Evolutionary conservation across 2,888 invertebrate species (phyloP), one percentile per base, ranked within the genome.

Genomic region (Salpingus planirostris): DNA sequence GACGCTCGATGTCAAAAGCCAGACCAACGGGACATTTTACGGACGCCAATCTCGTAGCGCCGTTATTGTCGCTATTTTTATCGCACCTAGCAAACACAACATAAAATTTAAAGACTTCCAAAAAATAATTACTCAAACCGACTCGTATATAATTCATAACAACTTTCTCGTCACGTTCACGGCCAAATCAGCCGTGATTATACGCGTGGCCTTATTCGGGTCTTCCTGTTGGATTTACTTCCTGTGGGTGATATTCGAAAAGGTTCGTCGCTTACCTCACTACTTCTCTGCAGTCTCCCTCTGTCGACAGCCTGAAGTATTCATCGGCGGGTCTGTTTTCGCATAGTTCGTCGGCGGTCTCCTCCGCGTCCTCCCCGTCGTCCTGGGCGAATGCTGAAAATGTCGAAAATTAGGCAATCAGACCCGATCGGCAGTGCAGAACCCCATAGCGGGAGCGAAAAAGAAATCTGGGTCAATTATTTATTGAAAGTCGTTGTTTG

Each of bases 1-100:
- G 91, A 59, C 88, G 80, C 67, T 84, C 81, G 67, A 92, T 84
- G 78, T 92, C 91, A 73, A 92, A 92, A 61, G 86, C 88, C 65
- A 92, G 76, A 67, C 90, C 85, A 61, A 76, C 80, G 56, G 91
- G 90, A 69, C 92, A 92, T 62, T 82, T 76, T 62, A 92, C 87
- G 46, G 84, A 78, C 57, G 91, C 89, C 66, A 92, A 76, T 66
- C 92, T 78, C 61, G 82, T 86, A 55, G 78, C 79, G 59, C 86
- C 85, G 67, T 84, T 84, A 67, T 80, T 84, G 71, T 89, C 86
- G 62, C 78, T 82, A 60, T 87, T 89, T 72, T 80, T 78, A 80
- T 90, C 90, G 71, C 90, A 90, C 83, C 90, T 89, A 77, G n/a
- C n/a, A n/a, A n/a, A n/a, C n/a, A n/a, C n/a, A n/a, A n/a, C n/a